Conservation (phyloP, 2,113 vertebrate genomes). For the Euleptes europaea region DNA sequence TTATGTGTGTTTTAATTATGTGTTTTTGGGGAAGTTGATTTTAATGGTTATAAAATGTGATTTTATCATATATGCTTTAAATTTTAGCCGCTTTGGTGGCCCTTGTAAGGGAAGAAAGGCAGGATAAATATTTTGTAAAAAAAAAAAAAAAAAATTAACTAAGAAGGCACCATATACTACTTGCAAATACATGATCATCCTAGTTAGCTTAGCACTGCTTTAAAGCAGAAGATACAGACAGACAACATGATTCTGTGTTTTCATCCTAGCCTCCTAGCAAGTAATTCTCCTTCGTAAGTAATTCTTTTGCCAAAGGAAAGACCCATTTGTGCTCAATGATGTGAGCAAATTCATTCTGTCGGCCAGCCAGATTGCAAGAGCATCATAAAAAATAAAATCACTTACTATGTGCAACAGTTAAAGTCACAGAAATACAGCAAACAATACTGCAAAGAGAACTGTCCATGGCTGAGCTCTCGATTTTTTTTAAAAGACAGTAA, state of each 20-base stretch:
- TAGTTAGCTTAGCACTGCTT: not conserved
- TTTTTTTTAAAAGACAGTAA: not conserved
- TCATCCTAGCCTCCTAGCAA: slow-evolving; percentile 10
- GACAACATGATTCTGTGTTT: slow-evolving; percentile 36
- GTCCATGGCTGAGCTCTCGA: not conserved
- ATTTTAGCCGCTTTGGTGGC: too few relatives aligned
- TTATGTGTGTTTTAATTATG: too few relatives aligned
- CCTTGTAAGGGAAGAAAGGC: too few relatives aligned
- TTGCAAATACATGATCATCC: slow-evolving; percentile 41
- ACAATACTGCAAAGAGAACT: slow-evolving; percentile 9
- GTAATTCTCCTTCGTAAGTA: slow-evolving; percentile 28
- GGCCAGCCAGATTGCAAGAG: slow-evolving; percentile 6
- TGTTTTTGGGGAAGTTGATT: too few relatives aligned
- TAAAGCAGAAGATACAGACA: slow-evolving; percentile 36
- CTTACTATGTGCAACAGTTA: not conserved
- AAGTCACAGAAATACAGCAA: slow-evolving; percentile 9
- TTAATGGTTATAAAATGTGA: too few relatives aligned
- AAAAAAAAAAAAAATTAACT: not conserved
- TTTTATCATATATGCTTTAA: too few relatives aligned
- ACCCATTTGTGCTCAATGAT: slow-evolving; percentile 1
- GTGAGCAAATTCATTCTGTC: not conserved
- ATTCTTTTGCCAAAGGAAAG: slow-evolving; percentile 23
- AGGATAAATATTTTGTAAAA: too few relatives aligned
- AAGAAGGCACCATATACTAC: not conserved
- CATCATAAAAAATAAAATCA: not conserved